phyloP scores from a whole-genome alignment of 1,140 invertebrate species.

The Lamellibrachia luymesi region DNA sequence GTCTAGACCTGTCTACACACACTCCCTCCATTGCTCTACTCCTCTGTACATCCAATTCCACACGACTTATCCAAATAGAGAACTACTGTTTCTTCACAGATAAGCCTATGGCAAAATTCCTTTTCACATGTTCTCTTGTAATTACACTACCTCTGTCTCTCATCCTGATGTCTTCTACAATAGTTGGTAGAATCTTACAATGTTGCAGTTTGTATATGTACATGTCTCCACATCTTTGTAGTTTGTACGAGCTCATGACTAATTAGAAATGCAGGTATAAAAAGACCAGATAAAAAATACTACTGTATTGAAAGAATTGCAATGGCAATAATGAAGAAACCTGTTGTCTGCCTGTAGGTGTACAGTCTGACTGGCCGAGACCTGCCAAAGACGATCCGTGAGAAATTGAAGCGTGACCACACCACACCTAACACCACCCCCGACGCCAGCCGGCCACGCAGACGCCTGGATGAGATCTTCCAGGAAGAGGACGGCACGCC shows the following conservation, averaged over 20 bases:
- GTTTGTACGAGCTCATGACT: no score
- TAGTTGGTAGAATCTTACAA: not conserved
- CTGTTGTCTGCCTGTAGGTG: not conserved
- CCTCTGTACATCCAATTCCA: no score
- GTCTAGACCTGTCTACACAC: no score
- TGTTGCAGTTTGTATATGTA: not conserved
- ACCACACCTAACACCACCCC: not conserved
- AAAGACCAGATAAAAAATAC: not conserved
- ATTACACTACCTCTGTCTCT: no score
- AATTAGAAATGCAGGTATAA: no score
- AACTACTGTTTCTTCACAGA: no score
- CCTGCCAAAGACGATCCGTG: slow-evolving; percentile 9
- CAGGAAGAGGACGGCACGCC: not conserved
- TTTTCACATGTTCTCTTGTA: no score
- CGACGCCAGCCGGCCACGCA: not conserved
- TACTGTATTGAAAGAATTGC: not conserved
- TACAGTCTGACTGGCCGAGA: slow-evolving; percentile 17
- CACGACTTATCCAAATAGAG: no score
- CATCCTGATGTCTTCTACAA: not conserved
- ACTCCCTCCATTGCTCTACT: no score
- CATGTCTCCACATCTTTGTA: no score
- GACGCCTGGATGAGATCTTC: not conserved
- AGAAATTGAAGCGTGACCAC: not conserved
- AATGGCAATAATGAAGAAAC: not conserved
- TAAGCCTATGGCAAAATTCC: no score